Evolutionary conservation across 2,888 invertebrate species (phyloP), one percentile per base, ranked within the genome.

Genomic region (Xylota sylvarum): DNA sequence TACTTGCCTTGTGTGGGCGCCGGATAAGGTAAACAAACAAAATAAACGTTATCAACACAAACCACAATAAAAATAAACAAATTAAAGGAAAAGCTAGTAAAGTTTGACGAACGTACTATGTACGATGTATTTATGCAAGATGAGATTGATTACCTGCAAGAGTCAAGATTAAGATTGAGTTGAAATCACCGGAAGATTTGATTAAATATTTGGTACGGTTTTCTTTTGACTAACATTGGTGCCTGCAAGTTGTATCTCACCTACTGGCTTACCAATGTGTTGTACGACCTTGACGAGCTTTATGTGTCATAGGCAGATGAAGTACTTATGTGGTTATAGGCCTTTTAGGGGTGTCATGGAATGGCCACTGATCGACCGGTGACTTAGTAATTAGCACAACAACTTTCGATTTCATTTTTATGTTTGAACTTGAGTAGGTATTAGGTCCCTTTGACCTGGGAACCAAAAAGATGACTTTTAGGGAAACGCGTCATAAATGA

Each of bases 51-150:
- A n/a, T n/a, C n/a, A n/a, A n/a, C n/a, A n/a, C n/a, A n/a, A n/a
- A n/a, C n/a, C n/a, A n/a, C n/a, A n/a, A n/a, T n/a, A n/a, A n/a
- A n/a, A n/a, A n/a, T n/a, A n/a, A n/a, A n/a, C n/a, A n/a, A n/a
- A n/a, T n/a, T n/a, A n/a, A n/a, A n/a, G n/a, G n/a, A n/a, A n/a
- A n/a, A n/a, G n/a, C n/a, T n/a, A n/a, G n/a, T n/a, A n/a, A n/a
- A n/a, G n/a, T n/a, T n/a, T n/a, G n/a, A n/a, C n/a, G n/a, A n/a
- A n/a, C n/a, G n/a, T n/a, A n/a, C n/a, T n/a, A n/a, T n/a, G n/a
- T n/a, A n/a, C n/a, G n/a, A n/a, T n/a, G n/a, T n/a, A 50, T 50
- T 50, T 50, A 50, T 50, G 23, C 50, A 50, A 50, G 50, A 50
- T 50, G 23, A 10, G 23, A 12, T 23, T 50, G 23, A 23, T 50